Conservation (phyloP, 2,113 vertebrate species). For the Platichthys stellatus region DNA sequence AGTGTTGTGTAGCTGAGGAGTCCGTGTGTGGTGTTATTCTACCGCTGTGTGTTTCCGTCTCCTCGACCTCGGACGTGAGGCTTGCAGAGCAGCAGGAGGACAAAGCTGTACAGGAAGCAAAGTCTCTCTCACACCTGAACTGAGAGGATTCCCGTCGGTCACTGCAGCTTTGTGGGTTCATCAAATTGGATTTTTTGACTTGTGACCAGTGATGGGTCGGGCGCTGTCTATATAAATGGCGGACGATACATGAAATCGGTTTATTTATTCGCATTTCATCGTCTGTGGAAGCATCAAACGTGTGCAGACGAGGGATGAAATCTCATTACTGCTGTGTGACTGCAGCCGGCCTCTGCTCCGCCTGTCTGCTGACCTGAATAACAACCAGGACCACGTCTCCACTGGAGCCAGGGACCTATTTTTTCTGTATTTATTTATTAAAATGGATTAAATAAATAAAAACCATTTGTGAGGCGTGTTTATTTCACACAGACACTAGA, state of each 20-base stretch:
- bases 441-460: conserved; percentile 69
- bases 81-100: not conserved
- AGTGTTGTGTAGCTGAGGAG: conserved; percentile 12
- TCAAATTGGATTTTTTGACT: conserved; percentile 40
- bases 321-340: conserved; percentile 40
- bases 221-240: conserved; percentile 2
- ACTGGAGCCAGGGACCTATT: conserved; percentile 78
- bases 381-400: conserved; percentile 72
- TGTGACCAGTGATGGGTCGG: not conserved
- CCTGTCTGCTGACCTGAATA: conserved; percentile 70
- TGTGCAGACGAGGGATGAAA: conserved; percentile 46
- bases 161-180: conserved; percentile 27
- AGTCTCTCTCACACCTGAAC: not conserved
- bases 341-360: conserved; percentile 47
- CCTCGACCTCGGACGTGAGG: conserved; percentile 12
- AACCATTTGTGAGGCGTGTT: conserved; percentile 1
- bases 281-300: conserved; percentile 40
- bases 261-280: conserved; percentile 41
- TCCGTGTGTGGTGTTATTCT: conserved; percentile 29
- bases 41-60: conserved; percentile 24
- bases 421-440: conserved; percentile 87
- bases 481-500: conserved; percentile 9
- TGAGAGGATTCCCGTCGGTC: not conserved
- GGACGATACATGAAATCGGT: conserved; percentile 38
- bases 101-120: conserved; percentile 28